Base-by-base conservation (phyloP, 2,113 vertebrate genomes). In the Sorex araneus region DNA sequence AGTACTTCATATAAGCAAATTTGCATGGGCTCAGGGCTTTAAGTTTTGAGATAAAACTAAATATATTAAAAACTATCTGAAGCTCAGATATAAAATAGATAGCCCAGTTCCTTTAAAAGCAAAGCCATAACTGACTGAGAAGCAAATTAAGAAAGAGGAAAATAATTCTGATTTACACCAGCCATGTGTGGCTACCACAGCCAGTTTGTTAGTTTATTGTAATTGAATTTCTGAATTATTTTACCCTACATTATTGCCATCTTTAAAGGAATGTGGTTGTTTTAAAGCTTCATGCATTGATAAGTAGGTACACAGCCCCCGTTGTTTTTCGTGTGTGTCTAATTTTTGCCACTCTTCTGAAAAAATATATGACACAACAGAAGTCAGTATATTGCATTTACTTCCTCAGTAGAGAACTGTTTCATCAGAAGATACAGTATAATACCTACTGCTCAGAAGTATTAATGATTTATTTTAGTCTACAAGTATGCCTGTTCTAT, bases 131-230 rank as follows among this genome's bases (percentile, higher is more conserved):
- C 86, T 9, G 19, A 82, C 76, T 95, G 81, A 74, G 50, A 96
- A 88, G 66, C 78, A 45, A 89, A 88, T 82, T 88, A 94, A 96
- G 80, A 83, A 89, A 96, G 89, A 79, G n/a, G 88, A 94, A 93
- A 95, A 93, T 94, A 95, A 94, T 83, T 96, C 76, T 96, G 92
- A 95, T 96, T 97, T 97, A 95, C 94, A 83, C 86, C 67, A 94
- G 84, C 86, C 73, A 87, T 57, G 79, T 94, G 66, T 96, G 93
- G 23, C 88, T 60, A 95, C 66, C 83, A 28, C 92, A 67, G 57
- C 71, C 45, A 66, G 32, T 94, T 95, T 95, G 40, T 95, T 96
- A 93, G 90, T 91, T 96, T 84, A 73, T 78, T 93, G 82, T 95
- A 91, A 96, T 90, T 30, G 47, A 71, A 96, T 95, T 88, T 93